Conservation (phyloP, 2,797 vertebrate genomes). For the Novumbra hubbsi region DNA sequence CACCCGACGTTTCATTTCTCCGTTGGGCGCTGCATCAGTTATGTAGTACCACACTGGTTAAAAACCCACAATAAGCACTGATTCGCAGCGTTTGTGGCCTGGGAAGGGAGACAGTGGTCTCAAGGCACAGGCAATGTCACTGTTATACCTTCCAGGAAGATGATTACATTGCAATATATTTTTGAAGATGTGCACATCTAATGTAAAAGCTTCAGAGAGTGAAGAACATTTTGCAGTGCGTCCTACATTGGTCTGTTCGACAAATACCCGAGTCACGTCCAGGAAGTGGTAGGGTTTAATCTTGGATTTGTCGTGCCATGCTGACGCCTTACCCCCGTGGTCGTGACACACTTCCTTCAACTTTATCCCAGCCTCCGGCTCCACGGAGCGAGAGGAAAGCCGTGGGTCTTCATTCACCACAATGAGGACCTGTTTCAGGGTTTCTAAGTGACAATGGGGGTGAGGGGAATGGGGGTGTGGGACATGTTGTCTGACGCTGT, state of each 20-base stretch:
- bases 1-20: slow-evolving; percentile 51
- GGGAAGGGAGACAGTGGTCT: neutral
- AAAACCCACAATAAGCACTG: slow-evolving; percentile 9
- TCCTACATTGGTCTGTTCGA: slow-evolving; percentile 15
- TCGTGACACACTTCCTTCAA: slow-evolving; percentile 20
- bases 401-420: neutral
- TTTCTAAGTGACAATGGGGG: neutral
- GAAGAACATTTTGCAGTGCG: slow-evolving; percentile 22
- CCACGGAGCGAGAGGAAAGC: neutral
- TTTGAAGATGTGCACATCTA: neutral
- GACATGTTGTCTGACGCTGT: neutral
- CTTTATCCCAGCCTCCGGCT: slow-evolving; percentile 27
- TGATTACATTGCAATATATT: neutral
- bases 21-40: slow-evolving; percentile 48
- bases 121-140: neutral
- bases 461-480: slow-evolving; percentile 5
- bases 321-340: slow-evolving; percentile 15
- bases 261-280: slow-evolving; percentile 39
- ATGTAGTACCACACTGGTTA: slow-evolving; percentile 34
- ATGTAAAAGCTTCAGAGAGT: slow-evolving; percentile 33
- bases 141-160: slow-evolving; percentile 1
- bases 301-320: slow-evolving; percentile 45
- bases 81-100: neutral
- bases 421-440: slow-evolving; percentile 17
- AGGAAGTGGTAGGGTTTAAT: slow-evolving; percentile 53